phyloP scores from a whole-genome alignment of 2,888 invertebrate genomes.

The Listrodromus nycthemerus region DNA sequence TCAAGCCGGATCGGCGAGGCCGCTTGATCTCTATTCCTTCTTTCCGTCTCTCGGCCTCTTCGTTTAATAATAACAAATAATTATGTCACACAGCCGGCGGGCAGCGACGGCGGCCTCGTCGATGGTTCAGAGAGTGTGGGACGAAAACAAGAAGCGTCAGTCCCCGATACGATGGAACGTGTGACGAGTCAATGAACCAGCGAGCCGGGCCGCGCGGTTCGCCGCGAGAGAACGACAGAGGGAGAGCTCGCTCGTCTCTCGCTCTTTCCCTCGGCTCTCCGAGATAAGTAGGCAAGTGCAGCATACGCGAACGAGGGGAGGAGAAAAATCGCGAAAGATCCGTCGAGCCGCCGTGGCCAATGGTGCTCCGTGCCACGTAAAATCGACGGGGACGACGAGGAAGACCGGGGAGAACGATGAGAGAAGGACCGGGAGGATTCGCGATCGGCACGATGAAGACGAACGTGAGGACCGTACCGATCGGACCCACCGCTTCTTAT shows the following conservation, averaged over 20 bases:
- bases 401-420: slow-evolving; percentile 17
- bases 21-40: slow-evolving; percentile 66
- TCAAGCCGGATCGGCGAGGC: slow-evolving; percentile 65
- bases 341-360: slow-evolving; percentile 28
- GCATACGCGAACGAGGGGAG: slow-evolving; percentile 33
- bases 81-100: slow-evolving; percentile 76
- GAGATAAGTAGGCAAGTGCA: slow-evolving; percentile 69
- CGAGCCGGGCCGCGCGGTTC: slow-evolving; percentile 53
- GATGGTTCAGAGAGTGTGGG: slow-evolving; percentile 44
- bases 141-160: slow-evolving; percentile 67
- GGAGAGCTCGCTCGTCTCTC: neutral
- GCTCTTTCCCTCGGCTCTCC: slow-evolving; percentile 25
- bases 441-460: slow-evolving; percentile 67
- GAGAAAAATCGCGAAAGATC: slow-evolving; percentile 61
- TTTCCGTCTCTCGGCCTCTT: slow-evolving; percentile 31
- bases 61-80: slow-evolving; percentile 76
- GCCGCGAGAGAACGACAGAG: slow-evolving; percentile 8
- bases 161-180: slow-evolving; percentile 69
- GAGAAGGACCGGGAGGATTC: slow-evolving; percentile 25
- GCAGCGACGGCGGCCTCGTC: slow-evolving; percentile 46
- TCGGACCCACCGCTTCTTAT: slow-evolving; percentile 35
- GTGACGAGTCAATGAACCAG: slow-evolving; percentile 73
- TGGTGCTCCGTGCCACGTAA: slow-evolving; percentile 33
- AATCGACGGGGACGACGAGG: slow-evolving; percentile 32
- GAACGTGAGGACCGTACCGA: slow-evolving; percentile 68